Base-by-base conservation (phyloP, 2,113 vertebrate genomes). In the Gymnarchus niloticus region DNA sequence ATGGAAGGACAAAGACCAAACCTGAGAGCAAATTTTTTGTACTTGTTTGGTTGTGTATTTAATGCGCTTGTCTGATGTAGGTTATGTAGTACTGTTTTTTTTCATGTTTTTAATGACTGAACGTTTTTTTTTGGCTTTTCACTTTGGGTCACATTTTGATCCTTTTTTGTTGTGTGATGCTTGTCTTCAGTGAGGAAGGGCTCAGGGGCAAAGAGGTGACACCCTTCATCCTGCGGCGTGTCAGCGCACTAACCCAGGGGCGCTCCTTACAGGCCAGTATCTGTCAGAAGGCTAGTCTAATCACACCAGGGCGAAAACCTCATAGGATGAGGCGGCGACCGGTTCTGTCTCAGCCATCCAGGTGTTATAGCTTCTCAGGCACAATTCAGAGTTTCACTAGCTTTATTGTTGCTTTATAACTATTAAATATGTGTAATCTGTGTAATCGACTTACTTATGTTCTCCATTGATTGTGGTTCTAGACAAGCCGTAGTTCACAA, bases 181-280 rank as follows among this genome's bases (percentile, higher is more conserved):
- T 86, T 88, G 52, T 44, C 41, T 48, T 52, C 90, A 98, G 97
- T 83, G 87, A 82, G 65, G 89, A 91, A 90, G 91, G 91, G 49
- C 92, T 97, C 87, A 93, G 59, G 84, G 96, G 97, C 89, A 96
- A 92, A 93, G 94, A 96, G 76, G 91, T 97, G 86, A 98, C 97
- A 0, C 97, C 97, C 0, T 97, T 96, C 85, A 90, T 97, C 89
- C 91, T 98, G 86, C 92, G 93, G 86, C 94, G 91, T 88, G 92
- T 98, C 87, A 94, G 86, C 87, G 92, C 95, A 49, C 87, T 97
- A 84, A 96, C 96, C 1, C 48, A 87, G 44, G 97, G 97, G 86
- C 94, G 94, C 90, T 97, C 96, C 0, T 85, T 98, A 83, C 92
- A 93, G 85, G 94, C 96, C 86, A 98, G 97, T 96, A 97, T 97